Percentiles rank a stretch among this genome's conserved stretches.
Conservation (phyloP, 2,113 vertebrate species). For the Coptodon bakossiorum region DNA sequence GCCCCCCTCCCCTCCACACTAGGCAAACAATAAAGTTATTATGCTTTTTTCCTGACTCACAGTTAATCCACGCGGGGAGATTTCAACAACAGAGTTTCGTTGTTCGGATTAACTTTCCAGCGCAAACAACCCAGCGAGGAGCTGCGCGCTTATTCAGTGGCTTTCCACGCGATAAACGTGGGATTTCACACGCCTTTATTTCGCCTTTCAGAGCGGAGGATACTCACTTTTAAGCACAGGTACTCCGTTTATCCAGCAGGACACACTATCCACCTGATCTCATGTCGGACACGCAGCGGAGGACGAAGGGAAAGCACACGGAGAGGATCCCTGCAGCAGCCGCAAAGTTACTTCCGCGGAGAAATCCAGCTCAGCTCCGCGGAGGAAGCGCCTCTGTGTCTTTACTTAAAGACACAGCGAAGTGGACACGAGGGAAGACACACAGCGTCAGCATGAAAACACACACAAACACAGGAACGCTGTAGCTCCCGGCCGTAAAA, state of each 20-base stretch:
- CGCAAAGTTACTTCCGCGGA: conserved; percentile 32
- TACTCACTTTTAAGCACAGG: conserved; percentile 13
- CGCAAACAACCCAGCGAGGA: not conserved
- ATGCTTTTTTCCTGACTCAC: not conserved
- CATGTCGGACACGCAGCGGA: conserved; percentile 20
- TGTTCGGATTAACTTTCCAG: conserved; percentile 3
- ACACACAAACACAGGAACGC: not conserved
- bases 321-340: not conserved
- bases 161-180: not conserved
- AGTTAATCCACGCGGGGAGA: conserved; percentile 2
- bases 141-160: not conserved
- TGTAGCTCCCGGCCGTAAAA: not conserved
- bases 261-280: conserved; percentile 38
- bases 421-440: not conserved
- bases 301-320: not conserved
- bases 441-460: not conserved
- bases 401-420: not conserved
- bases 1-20: not conserved
- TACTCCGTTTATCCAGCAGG: not conserved
- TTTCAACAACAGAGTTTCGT: not conserved
- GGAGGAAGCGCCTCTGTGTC: not conserved
- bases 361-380: not conserved
- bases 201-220: not conserved
- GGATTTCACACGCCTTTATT: not conserved
- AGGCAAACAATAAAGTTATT: conserved; percentile 29